phyloP scores from a whole-genome alignment of 1,140 invertebrate species.

The Cheumatopsyche charites region DNA sequence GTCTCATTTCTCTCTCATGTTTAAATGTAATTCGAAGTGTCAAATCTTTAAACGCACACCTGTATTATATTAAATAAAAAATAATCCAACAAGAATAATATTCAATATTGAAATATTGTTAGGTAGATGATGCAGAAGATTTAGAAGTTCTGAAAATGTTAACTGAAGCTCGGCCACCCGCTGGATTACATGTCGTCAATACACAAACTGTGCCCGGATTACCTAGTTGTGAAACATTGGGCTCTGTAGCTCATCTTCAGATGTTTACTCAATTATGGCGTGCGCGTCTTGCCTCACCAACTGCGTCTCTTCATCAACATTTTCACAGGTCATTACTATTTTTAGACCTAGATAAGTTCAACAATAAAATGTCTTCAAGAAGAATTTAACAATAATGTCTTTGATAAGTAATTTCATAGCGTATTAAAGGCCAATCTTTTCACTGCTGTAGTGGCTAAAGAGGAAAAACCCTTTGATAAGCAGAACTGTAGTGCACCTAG shows the following conservation, averaged over 20 bases:
- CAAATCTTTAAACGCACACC: too few species aligned
- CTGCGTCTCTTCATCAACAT: constrained; percentile 40
- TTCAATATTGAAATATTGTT: constrained; percentile 48
- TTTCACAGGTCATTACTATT: constrained; percentile 45
- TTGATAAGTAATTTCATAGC: too few species aligned
- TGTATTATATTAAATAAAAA: too few species aligned
- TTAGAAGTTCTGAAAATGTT: constrained; percentile 79
- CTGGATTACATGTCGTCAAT: constrained; percentile 84
- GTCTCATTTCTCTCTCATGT: too few species aligned
- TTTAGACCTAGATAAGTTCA: constrained; percentile 29
- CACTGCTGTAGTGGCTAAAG: too few species aligned
- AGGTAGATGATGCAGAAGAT: constrained; percentile 85
- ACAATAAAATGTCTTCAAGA: not conserved
- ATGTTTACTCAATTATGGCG: constrained; percentile 89
- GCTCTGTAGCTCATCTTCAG: constrained; percentile 77
- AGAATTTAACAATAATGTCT: too few species aligned
- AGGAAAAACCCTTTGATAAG: too few species aligned
- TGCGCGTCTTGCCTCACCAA: constrained; percentile 65
- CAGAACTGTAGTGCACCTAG: too few species aligned
- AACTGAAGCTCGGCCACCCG: constrained; percentile 77
- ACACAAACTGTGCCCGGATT: constrained; percentile 80
- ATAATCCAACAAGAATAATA: too few species aligned
- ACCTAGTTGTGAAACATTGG: constrained; percentile 61
- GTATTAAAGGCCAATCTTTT: too few species aligned
- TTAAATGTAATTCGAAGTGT: too few species aligned